Evolutionary conservation across 2,113 vertebrate species (phyloP), one percentile per base, ranked within the genome.

Genomic region (Rhineura floridana): DNA sequence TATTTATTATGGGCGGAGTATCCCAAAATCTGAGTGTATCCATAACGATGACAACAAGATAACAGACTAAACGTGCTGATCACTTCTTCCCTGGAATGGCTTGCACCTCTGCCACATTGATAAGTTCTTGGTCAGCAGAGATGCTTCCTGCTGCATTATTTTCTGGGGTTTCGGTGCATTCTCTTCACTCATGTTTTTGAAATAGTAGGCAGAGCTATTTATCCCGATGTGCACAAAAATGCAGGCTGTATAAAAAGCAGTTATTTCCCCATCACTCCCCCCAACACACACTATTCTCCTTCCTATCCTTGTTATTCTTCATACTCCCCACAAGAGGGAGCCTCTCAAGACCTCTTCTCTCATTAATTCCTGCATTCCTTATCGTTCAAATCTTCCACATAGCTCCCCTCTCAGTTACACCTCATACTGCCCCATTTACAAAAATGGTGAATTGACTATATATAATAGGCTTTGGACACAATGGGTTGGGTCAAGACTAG

Each of bases 401-500:
- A 46, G 2, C 73, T 23, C 10, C 33, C 19, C 23, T 21, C 39
- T 28, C 25, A 76, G 5, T 46, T 76, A 46, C 25, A 46, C 73
- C 9, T 23, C 46, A 76, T 76, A 25, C 10, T 30, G 9, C 4
- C 23, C 46, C 25, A 46, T 76, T 76, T 17, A 12, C 23, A 10
- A 44, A 44, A 76, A 48, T 4, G 46, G 25, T 76, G 42, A 46
- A 13, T 11, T 76, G 70, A 7, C 6, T 8, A 28, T 28, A 21
- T n/a, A n/a, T n/a, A n/a, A 70, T 70, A 33, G n/a, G n/a, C 13
- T 70, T 70, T 36, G 67, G 12, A 70, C n/a, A 36, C 3, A 70
- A 13, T 70, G n/a, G 12, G 44, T 48, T 25, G 28, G 75, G 30
- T 94, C 94, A 59, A 59, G 55, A 59, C 21, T 13, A 59, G 19